phyloP scores from a whole-genome alignment of 2,113 vertebrate genomes.

The Neopipo cinnamomea region DNA sequence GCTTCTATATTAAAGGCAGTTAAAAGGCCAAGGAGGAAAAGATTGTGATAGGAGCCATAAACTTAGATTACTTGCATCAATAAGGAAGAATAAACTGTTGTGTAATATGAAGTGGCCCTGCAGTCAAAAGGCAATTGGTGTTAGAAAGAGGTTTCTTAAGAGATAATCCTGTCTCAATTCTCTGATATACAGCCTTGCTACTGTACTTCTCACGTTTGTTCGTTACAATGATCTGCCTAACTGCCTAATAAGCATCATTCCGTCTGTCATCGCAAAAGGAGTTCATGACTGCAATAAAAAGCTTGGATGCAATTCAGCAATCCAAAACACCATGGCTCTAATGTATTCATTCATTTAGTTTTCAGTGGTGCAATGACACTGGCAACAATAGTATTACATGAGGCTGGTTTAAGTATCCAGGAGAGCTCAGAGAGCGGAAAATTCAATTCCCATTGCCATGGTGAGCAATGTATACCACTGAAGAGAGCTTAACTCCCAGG shows the following conservation, averaged over 20 bases:
- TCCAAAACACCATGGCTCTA: conserved; percentile 48
- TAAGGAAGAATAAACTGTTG: conserved; percentile 59
- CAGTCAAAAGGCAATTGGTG: conserved; percentile 54
- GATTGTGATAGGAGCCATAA: conserved; percentile 44
- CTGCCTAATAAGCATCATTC: conserved; percentile 24
- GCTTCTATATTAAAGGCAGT: conserved; percentile 7
- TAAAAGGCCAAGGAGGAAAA: conserved; percentile 46
- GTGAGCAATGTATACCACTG: conserved; percentile 29
- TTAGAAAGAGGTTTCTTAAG: conserved; percentile 35
- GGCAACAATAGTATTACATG: conserved; percentile 62
- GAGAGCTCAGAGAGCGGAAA: conserved; percentile 54
- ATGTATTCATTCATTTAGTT: conserved; percentile 73
- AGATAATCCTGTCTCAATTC: conserved; percentile 40
- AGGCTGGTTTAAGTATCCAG: conserved; percentile 62
- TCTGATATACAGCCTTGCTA: conserved; percentile 22
- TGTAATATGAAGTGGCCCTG: not conserved
- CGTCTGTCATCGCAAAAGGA: not conserved
- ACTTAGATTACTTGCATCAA: conserved; percentile 52
- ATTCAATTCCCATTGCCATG: conserved; percentile 76
- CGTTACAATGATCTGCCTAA: not conserved
- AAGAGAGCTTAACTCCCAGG: conserved; percentile 26
- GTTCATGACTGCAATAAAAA: conserved; percentile 52
- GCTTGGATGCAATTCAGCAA: conserved; percentile 61
- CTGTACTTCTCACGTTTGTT: not conserved
- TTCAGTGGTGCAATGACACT: conserved; percentile 56